Base-by-base conservation (phyloP, 2,888 invertebrate genomes). In the Andrena chrysosceles region DNA sequence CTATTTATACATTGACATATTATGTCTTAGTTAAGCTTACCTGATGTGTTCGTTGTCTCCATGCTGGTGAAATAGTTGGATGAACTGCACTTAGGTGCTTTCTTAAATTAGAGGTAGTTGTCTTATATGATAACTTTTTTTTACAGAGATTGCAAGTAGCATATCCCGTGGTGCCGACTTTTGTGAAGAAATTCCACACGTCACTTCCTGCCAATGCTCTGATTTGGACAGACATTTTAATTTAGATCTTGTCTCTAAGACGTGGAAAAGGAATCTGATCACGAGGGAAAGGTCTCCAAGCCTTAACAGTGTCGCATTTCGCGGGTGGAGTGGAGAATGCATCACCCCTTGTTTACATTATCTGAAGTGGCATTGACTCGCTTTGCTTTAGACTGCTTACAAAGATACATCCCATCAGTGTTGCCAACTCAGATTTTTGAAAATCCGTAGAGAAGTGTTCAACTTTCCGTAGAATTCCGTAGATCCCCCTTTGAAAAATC, bases 81-180 rank as follows among this genome's bases (percentile, higher is more conserved):
- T 63, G 63, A 35, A 63, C 42, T 63, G 42, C 20, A 42, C 23
- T 8, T 35, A 63, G 20, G n/a, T 63, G 20, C 33, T 63, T 63
- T 63, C 33, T 63, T 63, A 63, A 63, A 63, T 63, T 63, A n/a
- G 62, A n/a, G 3, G 62, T 63, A 35, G 62, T 63, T 63, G 35
- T 63, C 20, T 63, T 31, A 35, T 63, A 63, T n/a, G 62, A 63
- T n/a, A 63, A 63, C 16, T 63, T 63, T 33, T 63, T 63, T 63
- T 63, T 63, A 33, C 62, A 63, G 7, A 63, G 33, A 33, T 63
- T 63, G 35, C 62, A 69, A 26, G 10, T 59, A 59, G 29, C 33
- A 33, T 33, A 33, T 33, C 8, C 26, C 26, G 26, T 26, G 26
- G 26, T 26, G 26, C 26, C 26, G 26, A 26, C 26, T 26, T 26